Evolutionary conservation across 2,888 invertebrate genomes (phyloP).

Genomic region (Cephus pulcher): DNA sequence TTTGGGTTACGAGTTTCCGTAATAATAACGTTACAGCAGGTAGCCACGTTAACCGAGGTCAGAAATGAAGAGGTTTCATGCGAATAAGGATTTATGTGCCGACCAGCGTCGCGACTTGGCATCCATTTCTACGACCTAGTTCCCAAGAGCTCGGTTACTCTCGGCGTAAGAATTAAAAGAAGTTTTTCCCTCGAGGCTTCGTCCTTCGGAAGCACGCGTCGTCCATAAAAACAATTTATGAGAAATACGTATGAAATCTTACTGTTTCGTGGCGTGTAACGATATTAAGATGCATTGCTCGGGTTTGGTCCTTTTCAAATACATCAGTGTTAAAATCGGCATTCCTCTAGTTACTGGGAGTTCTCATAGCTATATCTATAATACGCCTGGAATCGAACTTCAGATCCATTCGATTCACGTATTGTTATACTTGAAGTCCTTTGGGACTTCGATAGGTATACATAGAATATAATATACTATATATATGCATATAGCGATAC

Average conservation of each 20-base stretch:
- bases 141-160: neutral
- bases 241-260: neutral
- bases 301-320: neutral
- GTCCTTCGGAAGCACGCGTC: neutral
- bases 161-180: neutral
- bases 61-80: neutral
- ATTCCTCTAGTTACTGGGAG: neutral
- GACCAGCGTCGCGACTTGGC: neutral
- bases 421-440: neutral
- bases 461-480: neutral
- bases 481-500: neutral
- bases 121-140: neutral
- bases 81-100: neutral
- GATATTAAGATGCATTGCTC: neutral
- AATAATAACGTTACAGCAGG: no score
- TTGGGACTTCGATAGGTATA: neutral
- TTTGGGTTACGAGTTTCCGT: no score
- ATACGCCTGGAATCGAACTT: neutral
- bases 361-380: neutral
- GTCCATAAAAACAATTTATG: neutral
- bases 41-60: neutral
- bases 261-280: neutral
- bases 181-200: neutral
- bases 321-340: neutral
- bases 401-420: neutral